These are phyloP conservation scores for Ciona savignyi DNA, from an alignment of 23 tunicate species.

Conservation along the genomic window DNA sequence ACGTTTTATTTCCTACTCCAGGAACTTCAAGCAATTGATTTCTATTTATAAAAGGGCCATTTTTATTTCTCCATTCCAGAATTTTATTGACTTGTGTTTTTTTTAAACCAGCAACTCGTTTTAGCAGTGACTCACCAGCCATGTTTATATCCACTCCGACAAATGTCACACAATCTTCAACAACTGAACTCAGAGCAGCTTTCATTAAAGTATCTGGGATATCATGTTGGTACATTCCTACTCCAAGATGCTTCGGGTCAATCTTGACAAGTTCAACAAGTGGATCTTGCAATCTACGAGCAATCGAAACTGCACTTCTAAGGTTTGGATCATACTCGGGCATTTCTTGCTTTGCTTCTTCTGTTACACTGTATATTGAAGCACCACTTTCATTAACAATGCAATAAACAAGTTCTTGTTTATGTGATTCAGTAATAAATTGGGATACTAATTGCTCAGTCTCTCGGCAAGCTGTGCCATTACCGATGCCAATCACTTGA, in stretches of 20 bases:
- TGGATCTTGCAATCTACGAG: conserved; percentile 84
- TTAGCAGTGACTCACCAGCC: conserved; percentile 38
- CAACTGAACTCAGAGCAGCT: conserved; percentile 40
- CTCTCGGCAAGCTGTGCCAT: conserved; percentile 88
- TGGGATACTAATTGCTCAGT: conserved; percentile 52
- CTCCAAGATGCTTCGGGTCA: conserved; percentile 88
- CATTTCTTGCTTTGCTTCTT: conserved; percentile 63
- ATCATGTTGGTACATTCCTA: conserved; percentile 98
- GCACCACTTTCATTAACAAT: conserved; percentile 88
- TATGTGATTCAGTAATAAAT: conserved; percentile 19
- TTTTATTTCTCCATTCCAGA: conserved; percentile 44
- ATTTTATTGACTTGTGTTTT: conserved; percentile 63
- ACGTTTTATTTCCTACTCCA: conserved; percentile 87
- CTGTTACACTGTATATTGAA: conserved; percentile 79
- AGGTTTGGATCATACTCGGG: conserved; percentile 69
- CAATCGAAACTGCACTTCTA: conserved; percentile 89
- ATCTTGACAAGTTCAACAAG: conserved; percentile 83
- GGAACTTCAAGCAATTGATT: conserved; percentile 49
- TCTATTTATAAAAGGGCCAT: conserved; percentile 63
- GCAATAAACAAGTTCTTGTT: conserved; percentile 54
- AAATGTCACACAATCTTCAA: conserved; percentile 96
- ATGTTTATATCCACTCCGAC: conserved; percentile 93
- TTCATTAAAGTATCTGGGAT: conserved; percentile 48
- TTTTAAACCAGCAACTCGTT: conserved; percentile 85
- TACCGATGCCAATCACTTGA: conserved; percentile 76